phyloP scores from a whole-genome alignment of 2,113 vertebrate genomes.

The Myodes glareolus region DNA sequence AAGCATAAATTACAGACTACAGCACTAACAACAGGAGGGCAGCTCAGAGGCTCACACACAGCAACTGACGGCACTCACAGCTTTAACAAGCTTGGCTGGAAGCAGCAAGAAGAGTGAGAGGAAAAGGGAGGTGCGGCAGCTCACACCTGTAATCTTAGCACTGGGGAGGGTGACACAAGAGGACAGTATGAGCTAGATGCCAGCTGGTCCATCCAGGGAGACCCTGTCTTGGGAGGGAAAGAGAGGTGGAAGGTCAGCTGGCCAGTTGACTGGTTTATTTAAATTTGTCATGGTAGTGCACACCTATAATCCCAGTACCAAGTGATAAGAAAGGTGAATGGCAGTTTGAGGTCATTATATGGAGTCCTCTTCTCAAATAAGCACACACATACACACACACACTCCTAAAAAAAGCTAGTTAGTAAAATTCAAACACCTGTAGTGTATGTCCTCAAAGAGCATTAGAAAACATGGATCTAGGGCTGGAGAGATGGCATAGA shows the following conservation, averaged over 20 bases:
- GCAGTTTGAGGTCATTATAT: not conserved
- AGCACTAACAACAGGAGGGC: not conserved
- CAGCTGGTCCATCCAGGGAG: not conserved
- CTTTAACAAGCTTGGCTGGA: slow-evolving; percentile 58
- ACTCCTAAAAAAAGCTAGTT: no score
- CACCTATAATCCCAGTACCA: not conserved
- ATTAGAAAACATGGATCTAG: not conserved
- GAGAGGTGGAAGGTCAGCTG: no score
- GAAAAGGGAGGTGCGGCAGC: not conserved
- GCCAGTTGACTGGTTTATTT: not conserved
- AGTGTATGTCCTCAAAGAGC: not conserved
- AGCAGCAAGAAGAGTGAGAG: not conserved
- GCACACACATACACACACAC: not conserved
- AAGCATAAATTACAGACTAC: not conserved
- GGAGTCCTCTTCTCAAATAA: not conserved
- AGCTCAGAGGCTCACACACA: slow-evolving; percentile 4
- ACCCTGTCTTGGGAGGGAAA: not conserved
- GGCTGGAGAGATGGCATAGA: no score
- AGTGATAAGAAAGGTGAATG: not conserved
- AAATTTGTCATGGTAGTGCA: not conserved
- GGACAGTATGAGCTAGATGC: not conserved
- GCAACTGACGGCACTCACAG: not conserved
- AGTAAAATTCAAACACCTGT: not conserved
- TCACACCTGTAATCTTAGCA: not conserved
- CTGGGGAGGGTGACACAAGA: not conserved